phyloP scores from a whole-genome alignment of 2,113 vertebrate genomes.

The Lanius collurio region DNA sequence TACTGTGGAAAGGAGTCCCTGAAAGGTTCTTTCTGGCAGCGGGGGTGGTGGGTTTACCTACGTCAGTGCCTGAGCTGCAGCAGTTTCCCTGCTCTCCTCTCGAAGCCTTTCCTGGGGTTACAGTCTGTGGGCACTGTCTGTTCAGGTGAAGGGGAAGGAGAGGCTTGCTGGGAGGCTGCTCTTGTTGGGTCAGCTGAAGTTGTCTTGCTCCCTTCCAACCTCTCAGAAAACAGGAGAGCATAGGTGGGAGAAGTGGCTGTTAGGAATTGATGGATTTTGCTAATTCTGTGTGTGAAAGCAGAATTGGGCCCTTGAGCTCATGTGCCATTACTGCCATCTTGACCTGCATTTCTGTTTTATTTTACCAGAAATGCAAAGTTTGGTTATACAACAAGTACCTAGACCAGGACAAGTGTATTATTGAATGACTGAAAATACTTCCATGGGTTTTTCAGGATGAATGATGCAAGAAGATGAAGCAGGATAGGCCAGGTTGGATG shows the following conservation, averaged over 20 bases:
- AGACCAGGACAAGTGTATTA: not conserved
- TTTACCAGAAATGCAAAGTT: not conserved
- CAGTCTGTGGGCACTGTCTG: not conserved
- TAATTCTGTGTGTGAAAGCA: not conserved
- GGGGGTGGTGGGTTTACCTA: constrained; percentile 34
- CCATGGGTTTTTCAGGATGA: not conserved
- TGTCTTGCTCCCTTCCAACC: not conserved
- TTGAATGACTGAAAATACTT: not conserved
- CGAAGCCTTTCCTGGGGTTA: not conserved
- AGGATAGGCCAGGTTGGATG: not conserved
- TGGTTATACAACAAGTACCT: not conserved
- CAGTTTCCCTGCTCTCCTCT: constrained; percentile 2
- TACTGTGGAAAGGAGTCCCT: constrained; percentile 43
- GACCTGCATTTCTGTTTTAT: not conserved
- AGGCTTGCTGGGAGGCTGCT: not conserved
- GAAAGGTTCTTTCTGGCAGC: constrained; percentile 23
- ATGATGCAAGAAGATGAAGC: not conserved
- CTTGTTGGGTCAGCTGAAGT: not conserved
- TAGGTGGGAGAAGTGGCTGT: not conserved
- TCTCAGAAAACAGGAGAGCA: fast-evolving
- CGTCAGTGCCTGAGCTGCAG: constrained; percentile 59
- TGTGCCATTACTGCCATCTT: not conserved
- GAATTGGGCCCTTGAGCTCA: not conserved
- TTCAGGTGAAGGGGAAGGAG: not conserved
- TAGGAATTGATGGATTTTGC: not conserved